Conservation (phyloP, 2,888 invertebrate species). For the Eupelmus urozonus region DNA sequence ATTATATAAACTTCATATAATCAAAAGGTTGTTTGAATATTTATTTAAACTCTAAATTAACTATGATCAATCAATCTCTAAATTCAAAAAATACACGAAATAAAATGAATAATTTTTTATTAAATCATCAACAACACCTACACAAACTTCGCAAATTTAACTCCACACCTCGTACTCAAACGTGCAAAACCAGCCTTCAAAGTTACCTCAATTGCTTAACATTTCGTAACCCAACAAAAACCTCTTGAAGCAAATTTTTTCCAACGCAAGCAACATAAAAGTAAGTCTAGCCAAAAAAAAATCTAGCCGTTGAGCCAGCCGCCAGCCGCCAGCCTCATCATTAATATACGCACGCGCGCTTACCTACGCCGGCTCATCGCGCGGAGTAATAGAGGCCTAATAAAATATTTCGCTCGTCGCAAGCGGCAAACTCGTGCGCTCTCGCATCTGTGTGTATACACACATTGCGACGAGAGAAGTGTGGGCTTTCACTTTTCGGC, state of each 20-base stretch:
- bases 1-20: no score
- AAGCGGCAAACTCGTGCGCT: not conserved
- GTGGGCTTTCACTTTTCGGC: slow-evolving; percentile 39
- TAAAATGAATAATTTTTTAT: no score
- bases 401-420: slow-evolving; percentile 30
- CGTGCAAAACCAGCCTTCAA: not conserved
- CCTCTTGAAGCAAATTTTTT: not conserved
- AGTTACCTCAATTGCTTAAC: not conserved
- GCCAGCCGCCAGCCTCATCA: not conserved
- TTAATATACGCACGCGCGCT: not conserved
- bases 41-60: no score
- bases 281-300: not conserved
- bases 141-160: not conserved
- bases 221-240: not conserved
- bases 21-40: no score
- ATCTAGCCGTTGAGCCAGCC: not conserved
- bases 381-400: not conserved
- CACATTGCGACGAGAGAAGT: not conserved
- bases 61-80: no score
- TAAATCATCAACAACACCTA: no score
- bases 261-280: not conserved
- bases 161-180: not conserved
- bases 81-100: no score
- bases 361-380: not conserved
- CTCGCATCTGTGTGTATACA: not conserved